Base-by-base conservation (phyloP, 2,113 vertebrate genomes). In the Dipodomys spectabilis region DNA sequence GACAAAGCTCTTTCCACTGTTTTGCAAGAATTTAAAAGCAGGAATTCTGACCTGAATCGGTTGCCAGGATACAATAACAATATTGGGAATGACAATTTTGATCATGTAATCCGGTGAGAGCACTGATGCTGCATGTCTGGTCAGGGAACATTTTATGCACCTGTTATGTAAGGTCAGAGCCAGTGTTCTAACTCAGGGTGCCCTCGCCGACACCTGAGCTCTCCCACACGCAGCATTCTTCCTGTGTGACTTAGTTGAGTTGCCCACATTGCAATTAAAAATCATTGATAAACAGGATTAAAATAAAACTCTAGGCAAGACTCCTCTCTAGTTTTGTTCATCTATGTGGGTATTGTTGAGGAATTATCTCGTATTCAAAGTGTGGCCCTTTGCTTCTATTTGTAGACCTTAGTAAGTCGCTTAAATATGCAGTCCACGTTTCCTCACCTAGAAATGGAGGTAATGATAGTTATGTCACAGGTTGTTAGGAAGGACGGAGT, bases 11-110 rank as follows among this genome's bases (percentile, higher is more conserved):
- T 83, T 87, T 86, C 80, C 72, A 93, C 62, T 88, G n/a, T 91
- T 95, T 83, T 74, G 75, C 67, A 93, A 94, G 74, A 93, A 72
- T 93, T 83, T 82, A 62, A 93, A 88, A 90, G 75, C 45, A 90
- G 49, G 91, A 94, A 95, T 95, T 94, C 77, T 96, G 94, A 93
- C 89, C 72, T 94, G 83, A 57, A 80, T 96, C 25, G 2, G 91
- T 96, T 96, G 75, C 91, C 39, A 72, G 60, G 93, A 86, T 62
- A 93, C 83, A 53, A 67, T 65, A 86, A 96, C 89, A 95, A 94
- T 80, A 92, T 32, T 81, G 75, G 53, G 75, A 93, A 95, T 68
- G 94, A 84, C 73, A 88, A 5, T 57, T 94, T 71, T 85, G 85
- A 67, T 10, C 85, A 20, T 75, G 67, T 92, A 93, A 96, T 91